phyloP scores from a whole-genome alignment of 2,113 vertebrate species.

The Laterallus jamaicensis region DNA sequence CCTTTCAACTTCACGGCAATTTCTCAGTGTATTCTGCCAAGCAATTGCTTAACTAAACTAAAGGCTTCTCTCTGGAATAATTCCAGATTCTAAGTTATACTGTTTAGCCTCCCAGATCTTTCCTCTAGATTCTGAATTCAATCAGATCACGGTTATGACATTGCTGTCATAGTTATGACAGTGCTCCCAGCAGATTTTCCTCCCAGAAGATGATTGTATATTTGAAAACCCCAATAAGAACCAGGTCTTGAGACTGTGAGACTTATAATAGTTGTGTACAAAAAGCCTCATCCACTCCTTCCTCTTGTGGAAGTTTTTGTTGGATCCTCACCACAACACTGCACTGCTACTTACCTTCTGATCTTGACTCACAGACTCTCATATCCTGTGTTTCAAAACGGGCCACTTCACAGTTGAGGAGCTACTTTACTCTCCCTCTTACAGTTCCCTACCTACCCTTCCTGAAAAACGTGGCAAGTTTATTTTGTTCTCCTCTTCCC shows the following conservation, averaged over 20 bases:
- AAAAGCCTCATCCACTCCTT: background rate
- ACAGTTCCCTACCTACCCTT: background rate
- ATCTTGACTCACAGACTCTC: background rate
- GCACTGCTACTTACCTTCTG: background rate
- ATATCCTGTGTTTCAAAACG: background rate
- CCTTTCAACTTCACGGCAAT: background rate
- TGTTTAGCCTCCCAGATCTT: background rate
- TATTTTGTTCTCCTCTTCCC: background rate
- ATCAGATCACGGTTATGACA: background rate
- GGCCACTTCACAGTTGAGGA: background rate
- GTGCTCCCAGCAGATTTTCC: background rate
- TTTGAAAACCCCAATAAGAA: background rate
- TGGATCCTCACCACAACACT: background rate
- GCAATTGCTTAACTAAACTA: background rate
- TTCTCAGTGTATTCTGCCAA: background rate
- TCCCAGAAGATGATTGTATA: background rate
- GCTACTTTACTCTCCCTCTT: background rate
- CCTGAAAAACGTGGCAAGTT: background rate
- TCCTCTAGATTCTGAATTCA: background rate
- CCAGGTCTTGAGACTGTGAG: background rate
- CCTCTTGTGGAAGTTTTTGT: background rate
- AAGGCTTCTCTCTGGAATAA: background rate
- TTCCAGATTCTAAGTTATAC: background rate
- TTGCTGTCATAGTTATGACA: background rate
- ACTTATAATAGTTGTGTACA: background rate